phyloP scores from a whole-genome alignment of 2,888 invertebrate genomes.

The Galerucella pusilla region DNA sequence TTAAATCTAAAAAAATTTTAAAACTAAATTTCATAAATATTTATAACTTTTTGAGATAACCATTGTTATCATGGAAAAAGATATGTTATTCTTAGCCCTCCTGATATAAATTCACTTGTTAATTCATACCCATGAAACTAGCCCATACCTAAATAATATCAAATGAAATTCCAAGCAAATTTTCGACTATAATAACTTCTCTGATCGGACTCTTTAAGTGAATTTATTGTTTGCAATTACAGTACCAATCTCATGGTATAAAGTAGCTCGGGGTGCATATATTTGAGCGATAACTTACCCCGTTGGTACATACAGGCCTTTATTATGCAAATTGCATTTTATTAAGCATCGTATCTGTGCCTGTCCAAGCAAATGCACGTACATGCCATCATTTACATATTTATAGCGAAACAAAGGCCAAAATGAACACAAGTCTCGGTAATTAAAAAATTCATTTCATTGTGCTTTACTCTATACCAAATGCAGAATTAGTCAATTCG shows the following conservation, averaged over 20 bases:
- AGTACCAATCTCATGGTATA: slow-evolving; percentile 8
- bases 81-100: no score
- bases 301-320: slow-evolving; percentile 22
- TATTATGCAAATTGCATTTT: slow-evolving; percentile 45
- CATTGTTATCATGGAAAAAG: no score
- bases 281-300: slow-evolving; percentile 8
- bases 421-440: slow-evolving; percentile 47
- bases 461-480: slow-evolving; percentile 37
- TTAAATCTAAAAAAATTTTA: no score
- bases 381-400: slow-evolving; percentile 50
- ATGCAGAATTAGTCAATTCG: slow-evolving; percentile 46
- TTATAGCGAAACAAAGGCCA: slow-evolving; percentile 42
- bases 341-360: slow-evolving; percentile 42
- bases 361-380: slow-evolving; percentile 43
- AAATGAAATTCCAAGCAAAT: neutral
- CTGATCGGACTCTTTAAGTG: neutral
- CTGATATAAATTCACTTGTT: no score
- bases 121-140: no score
- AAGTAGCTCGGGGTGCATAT: slow-evolving; percentile 11
- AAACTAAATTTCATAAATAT: no score
- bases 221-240: slow-evolving; percentile 10
- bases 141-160: no score
- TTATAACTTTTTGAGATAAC: no score
- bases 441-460: slow-evolving; percentile 49
- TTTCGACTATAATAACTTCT: neutral